These are phyloP conservation scores for Bergia puertoricense DNA, from an alignment of 92 coral and sea anemone species.

Conservation along the genomic window DNA sequence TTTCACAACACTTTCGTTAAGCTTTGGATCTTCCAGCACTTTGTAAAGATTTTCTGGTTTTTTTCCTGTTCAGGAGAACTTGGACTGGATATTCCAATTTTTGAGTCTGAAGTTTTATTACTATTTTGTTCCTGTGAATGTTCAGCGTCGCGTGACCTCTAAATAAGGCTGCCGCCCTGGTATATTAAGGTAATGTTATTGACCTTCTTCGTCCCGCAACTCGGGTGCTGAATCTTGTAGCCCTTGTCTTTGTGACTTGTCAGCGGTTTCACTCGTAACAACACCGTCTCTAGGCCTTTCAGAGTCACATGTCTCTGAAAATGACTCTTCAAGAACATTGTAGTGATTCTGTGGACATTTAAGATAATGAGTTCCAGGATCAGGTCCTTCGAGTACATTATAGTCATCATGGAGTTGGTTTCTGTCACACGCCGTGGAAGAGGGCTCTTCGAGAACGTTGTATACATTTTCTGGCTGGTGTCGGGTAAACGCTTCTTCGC, in stretches of 20 bases:
- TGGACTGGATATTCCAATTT: too few species aligned
- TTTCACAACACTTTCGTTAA: too few species aligned
- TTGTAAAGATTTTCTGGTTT: too few species aligned
- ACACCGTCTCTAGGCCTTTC: background rate
- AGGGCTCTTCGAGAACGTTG: background rate
- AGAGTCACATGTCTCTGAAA: background rate
- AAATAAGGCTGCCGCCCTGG: background rate
- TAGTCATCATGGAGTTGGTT: background rate
- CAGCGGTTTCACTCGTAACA: background rate
- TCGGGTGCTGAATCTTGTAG: background rate
- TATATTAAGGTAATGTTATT: too few species aligned
- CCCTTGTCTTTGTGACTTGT: background rate
- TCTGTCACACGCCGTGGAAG: background rate
- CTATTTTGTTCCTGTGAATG: background rate
- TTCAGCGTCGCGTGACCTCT: background rate
- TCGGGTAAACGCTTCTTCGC: background rate
- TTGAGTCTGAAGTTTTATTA: too few species aligned
- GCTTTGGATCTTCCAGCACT: too few species aligned
- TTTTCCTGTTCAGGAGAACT: too few species aligned
- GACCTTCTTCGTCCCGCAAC: background rate
- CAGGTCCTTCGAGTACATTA: constrained; percentile 19
- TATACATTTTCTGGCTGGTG: background rate
- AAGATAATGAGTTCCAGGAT: background rate
- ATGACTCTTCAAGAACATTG: background rate
- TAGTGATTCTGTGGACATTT: background rate